Conservation (phyloP, 2,797 vertebrate species). For the Diceros bicornis region DNA sequence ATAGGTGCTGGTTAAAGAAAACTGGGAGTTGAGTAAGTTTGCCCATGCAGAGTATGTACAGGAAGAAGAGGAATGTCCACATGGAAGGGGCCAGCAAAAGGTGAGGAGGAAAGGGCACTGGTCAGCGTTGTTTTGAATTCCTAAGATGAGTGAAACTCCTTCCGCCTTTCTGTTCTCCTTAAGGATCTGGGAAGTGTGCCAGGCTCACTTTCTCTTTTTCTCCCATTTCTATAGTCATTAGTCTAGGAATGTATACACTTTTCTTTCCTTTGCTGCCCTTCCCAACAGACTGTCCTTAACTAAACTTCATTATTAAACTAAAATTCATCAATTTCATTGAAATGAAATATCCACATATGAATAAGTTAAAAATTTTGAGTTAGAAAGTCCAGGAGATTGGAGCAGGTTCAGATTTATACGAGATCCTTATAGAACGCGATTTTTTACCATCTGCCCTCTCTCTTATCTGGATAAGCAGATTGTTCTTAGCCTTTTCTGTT, state of each 20-base stretch:
- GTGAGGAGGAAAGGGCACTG: neutral
- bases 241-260: neutral
- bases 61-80: neutral
- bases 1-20: neutral
- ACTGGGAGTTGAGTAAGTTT: neutral
- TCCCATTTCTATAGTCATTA: neutral
- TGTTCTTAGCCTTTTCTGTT: neutral
- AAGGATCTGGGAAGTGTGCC: neutral
- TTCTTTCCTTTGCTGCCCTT: neutral
- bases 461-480: neutral
- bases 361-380: slow-evolving; percentile 5
- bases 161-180: neutral
- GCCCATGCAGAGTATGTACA: neutral
- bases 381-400: slow-evolving; percentile 14
- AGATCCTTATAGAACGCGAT: neutral
- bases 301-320: slow-evolving; percentile 7
- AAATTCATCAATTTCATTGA: no score
- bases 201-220: neutral
- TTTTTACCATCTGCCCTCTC: neutral
- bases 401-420: neutral
- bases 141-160: neutral
- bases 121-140: neutral
- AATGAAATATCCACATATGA: neutral
- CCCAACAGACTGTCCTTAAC: neutral
- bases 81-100: neutral